Conservation (phyloP, 1,140 invertebrate species). For the Panagrolaimus sp. region DNA sequence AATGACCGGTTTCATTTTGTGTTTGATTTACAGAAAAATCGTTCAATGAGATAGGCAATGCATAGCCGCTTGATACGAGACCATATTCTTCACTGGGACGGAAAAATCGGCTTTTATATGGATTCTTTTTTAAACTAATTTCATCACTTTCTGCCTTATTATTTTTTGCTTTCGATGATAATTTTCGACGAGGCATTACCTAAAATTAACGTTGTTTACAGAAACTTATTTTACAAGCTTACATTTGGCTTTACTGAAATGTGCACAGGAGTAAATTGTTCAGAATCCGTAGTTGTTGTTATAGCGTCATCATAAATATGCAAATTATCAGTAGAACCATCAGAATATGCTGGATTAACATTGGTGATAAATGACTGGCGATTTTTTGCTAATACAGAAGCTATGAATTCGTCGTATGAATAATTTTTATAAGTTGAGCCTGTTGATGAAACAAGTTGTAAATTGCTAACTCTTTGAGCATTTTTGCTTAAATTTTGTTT, state of each 20-base stretch:
- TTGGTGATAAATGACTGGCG: neutral
- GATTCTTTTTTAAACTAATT: neutral
- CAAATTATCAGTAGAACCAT: neutral
- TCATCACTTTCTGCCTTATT: neutral
- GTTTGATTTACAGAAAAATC: too few species aligned
- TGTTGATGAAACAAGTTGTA: too few species aligned
- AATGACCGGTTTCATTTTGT: too few species aligned
- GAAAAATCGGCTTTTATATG: neutral
- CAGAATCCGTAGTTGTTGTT: neutral
- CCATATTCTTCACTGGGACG: conserved; percentile 1
- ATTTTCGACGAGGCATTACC: neutral
- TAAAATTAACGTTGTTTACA: neutral
- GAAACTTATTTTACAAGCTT: too few species aligned
- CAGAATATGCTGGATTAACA: neutral
- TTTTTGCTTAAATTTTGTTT: neutral
- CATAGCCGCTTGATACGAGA: neutral
- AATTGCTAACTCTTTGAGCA: neutral
- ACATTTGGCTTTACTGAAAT: neutral
- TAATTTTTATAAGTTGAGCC: neutral
- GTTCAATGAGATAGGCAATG: too few species aligned
- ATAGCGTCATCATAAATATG: conserved; percentile 6
- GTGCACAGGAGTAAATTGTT: neutral
- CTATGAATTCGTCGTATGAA: neutral
- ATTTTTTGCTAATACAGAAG: neutral
- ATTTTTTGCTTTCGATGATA: neutral